Evolutionary conservation across 2,797 vertebrate genomes (phyloP), one percentile per base, ranked within the genome.

Genomic region (Mareca strepera): DNA sequence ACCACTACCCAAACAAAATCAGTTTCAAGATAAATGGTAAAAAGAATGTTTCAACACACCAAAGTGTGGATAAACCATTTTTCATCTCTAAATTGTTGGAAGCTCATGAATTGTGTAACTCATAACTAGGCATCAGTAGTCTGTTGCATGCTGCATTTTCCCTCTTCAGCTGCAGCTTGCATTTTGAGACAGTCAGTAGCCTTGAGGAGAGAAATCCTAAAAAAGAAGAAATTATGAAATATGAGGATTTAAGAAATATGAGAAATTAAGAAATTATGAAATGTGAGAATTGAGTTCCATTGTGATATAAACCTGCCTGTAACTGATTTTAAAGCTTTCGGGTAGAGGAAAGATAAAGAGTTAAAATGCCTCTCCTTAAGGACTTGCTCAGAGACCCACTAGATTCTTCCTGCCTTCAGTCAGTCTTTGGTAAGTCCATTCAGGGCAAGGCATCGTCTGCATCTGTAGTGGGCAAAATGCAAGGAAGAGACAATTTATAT

Each of bases 61-160:
- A 55, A 94, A 88, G 88, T 92, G 94, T 95, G 83, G 90, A 85
- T 92, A 95, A 96, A 88, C 68, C 88, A 73, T 94, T 94, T 96
- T 88, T 95, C 88, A 87, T 86, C 88, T 92, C 83, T 85, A 93
- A 96, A 94, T 93, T 90, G 56, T 80, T 96, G 83, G 82, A 82
- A 90, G 68, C 60, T 92, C 86, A 21, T 25, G 68, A 74, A 58
- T 79, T 93, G 44, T 88, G 93, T 96, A 94, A 91, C 94, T 95
- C 82, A 58, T 84, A 95, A 80, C 53, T 64, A 79, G 82, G 88
- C 90, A 92, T 67, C 81, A 41, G 72, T 58, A 81, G 88, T 93
- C 88, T 64, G 53, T 44, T 93, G 88, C 72, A 41, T 91, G 88
- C 88, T 94, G 76, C 58, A 43, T 93, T 92, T 88, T 87, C 31